Percentiles rank a stretch among this genome's conserved stretches.
These are phyloP conservation scores for Caenorhabditis becei DNA, from an alignment of 2,888 invertebrate species.

Conservation along the genomic window DNA sequence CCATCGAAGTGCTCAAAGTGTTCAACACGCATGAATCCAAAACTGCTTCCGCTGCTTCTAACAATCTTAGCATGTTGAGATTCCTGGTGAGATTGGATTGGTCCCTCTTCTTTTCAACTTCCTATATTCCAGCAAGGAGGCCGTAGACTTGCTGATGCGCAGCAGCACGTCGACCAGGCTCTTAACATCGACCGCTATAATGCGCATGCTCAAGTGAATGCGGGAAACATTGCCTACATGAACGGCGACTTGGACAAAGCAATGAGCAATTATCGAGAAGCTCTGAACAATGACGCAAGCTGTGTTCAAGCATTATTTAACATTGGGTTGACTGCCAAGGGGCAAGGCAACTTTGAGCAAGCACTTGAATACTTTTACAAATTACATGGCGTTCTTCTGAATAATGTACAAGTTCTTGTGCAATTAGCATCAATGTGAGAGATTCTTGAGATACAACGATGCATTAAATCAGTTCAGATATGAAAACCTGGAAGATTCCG, in stretches of 20 bases:
- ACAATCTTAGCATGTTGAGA: conserved; percentile 91
- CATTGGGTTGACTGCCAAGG: conserved; percentile 86
- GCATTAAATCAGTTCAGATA: conserved; percentile 82
- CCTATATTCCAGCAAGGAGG: conserved; percentile 87
- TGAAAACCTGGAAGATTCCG: conserved; percentile 86
- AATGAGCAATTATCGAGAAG: conserved; percentile 84
- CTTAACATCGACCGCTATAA: conserved; percentile 88
- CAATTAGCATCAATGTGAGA: conserved; percentile 88
- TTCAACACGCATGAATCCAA: conserved; percentile 87
- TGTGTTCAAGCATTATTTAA: conserved; percentile 85
- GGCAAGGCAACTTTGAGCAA: conserved; percentile 87
- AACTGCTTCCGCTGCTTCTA: conserved; percentile 90
- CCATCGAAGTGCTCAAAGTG: conserved; percentile 66
- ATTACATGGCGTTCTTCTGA: conserved; percentile 86
- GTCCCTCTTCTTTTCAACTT: background rate
- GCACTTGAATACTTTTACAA: conserved; percentile 90
- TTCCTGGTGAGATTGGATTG: conserved; percentile 85
- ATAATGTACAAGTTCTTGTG: conserved; percentile 88
- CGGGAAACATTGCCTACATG: conserved; percentile 88
- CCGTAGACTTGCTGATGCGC: conserved; percentile 86
- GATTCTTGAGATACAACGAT: background rate
- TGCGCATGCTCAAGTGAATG: conserved; percentile 89
- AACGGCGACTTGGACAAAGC: conserved; percentile 83
- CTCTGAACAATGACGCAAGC: conserved; percentile 89
- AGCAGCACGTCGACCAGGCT: conserved; percentile 88